Evolutionary conservation across 2,888 invertebrate genomes (phyloP).

Genomic region (Pheosia tremula): DNA sequence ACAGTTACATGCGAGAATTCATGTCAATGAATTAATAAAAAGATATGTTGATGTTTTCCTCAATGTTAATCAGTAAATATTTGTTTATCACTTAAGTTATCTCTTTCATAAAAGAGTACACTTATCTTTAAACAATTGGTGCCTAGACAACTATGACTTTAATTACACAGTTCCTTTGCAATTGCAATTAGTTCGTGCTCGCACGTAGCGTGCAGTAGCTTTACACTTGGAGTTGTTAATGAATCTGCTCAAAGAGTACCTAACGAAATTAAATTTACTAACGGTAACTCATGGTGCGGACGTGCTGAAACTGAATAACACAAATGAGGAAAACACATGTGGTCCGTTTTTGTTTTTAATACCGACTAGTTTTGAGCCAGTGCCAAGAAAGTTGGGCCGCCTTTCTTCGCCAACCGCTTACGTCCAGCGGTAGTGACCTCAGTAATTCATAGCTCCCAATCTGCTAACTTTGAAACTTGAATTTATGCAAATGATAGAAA

Average conservation of each 20-base stretch:
- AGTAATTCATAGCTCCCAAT: slow-evolving; percentile 40
- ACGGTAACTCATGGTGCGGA: slow-evolving; percentile 1
- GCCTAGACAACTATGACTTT: too few species aligned
- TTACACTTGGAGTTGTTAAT: not conserved
- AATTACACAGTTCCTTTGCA: too few species aligned
- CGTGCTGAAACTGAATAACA: slow-evolving; percentile 11
- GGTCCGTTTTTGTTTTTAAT: slow-evolving; percentile 14
- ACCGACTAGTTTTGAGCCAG: slow-evolving; percentile 44
- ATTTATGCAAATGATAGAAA: slow-evolving; percentile 41
- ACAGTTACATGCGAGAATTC: too few species aligned
- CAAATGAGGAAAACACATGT: slow-evolving; percentile 18
- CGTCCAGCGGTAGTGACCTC: slow-evolving; percentile 21
- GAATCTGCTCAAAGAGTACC: not conserved
- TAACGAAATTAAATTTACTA: slow-evolving; percentile 15
- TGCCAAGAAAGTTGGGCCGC: slow-evolving; percentile 55
- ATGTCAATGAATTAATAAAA: too few species aligned
- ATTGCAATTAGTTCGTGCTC: not conserved
- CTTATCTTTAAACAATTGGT: too few species aligned
- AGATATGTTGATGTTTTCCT: too few species aligned
- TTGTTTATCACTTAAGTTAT: too few species aligned
- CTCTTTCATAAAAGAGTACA: too few species aligned
- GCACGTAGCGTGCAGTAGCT: not conserved
- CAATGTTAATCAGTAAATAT: too few species aligned
- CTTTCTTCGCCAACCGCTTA: slow-evolving; percentile 43
- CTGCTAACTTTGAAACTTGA: slow-evolving; percentile 25